These are phyloP conservation scores for Odontocolon sp. DNA, from an alignment of 2,888 invertebrate genomes.

Conservation along the genomic window DNA sequence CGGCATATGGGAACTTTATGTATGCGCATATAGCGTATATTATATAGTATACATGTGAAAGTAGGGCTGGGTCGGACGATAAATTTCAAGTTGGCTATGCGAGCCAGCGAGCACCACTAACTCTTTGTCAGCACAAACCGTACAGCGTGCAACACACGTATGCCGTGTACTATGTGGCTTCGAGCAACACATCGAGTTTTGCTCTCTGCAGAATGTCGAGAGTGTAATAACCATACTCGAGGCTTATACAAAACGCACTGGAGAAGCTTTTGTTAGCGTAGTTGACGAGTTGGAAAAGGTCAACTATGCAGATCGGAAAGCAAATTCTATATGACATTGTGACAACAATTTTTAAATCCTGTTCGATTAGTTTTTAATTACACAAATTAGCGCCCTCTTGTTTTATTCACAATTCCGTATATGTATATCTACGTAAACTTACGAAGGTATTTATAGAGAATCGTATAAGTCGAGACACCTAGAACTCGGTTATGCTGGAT, in stretches of 20 bases:
- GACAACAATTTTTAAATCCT: background rate
- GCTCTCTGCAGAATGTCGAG: background rate
- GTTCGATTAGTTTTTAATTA: background rate
- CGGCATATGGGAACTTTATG: conserved; percentile 42
- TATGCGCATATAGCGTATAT: conserved; percentile 14
- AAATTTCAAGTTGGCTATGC: conserved; percentile 50
- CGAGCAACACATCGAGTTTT: conserved; percentile 53
- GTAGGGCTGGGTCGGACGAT: conserved; percentile 55
- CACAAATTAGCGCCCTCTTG: too few relatives aligned
- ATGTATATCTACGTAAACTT: too few relatives aligned
- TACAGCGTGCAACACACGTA: conserved; percentile 10
- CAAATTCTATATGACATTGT: background rate
- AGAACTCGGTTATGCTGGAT: background rate
- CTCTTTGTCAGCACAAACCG: conserved; percentile 59
- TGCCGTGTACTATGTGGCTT: conserved; percentile 23
- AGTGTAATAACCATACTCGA: background rate
- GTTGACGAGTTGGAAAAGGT: background rate
- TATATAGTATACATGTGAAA: conserved; percentile 44
- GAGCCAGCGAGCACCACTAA: conserved; percentile 45
- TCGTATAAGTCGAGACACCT: background rate
- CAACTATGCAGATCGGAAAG: background rate
- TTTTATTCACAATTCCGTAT: too few relatives aligned
- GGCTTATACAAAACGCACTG: background rate
- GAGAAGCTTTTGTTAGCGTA: background rate
- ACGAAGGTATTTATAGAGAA: background rate